phyloP scores from a whole-genome alignment of 1,140 invertebrate genomes.

The Conus ventricosus region DNA sequence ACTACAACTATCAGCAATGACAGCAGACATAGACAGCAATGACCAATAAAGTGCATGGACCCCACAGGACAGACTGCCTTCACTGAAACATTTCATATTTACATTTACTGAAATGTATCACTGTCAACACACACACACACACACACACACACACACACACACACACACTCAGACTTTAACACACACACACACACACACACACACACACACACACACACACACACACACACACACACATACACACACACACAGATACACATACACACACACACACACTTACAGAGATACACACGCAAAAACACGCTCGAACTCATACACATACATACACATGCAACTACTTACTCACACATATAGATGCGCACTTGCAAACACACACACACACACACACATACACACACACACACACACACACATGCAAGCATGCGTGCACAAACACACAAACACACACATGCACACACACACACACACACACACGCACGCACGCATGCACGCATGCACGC shows the following conservation, averaged over 20 bases:
- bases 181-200: background rate
- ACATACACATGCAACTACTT: background rate
- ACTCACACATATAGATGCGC: background rate
- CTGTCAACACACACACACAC: too few relatives aligned
- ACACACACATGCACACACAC: background rate
- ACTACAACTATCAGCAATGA: too few relatives aligned
- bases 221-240: background rate
- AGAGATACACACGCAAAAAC: background rate
- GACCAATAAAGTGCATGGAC: too few relatives aligned
- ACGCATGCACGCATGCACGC: too few relatives aligned
- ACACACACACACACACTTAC: background rate
- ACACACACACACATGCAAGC: background rate
- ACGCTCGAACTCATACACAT: background rate
- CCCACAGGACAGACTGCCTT: too few relatives aligned
- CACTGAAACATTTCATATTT: too few relatives aligned
- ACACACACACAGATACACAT: background rate
- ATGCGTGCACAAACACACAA: too few relatives aligned
- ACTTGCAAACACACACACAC: too few relatives aligned
- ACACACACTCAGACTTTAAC: background rate
- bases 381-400: background rate
- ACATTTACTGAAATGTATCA: too few relatives aligned
- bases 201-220: slow-evolving; percentile 16
- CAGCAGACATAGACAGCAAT: too few relatives aligned
- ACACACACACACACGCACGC: background rate
- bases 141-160: slow-evolving; percentile 12